Evolutionary conservation across 1,140 invertebrate genomes (phyloP), one percentile per base, ranked within the genome.

Genomic region (Brachionus manjavacas): DNA sequence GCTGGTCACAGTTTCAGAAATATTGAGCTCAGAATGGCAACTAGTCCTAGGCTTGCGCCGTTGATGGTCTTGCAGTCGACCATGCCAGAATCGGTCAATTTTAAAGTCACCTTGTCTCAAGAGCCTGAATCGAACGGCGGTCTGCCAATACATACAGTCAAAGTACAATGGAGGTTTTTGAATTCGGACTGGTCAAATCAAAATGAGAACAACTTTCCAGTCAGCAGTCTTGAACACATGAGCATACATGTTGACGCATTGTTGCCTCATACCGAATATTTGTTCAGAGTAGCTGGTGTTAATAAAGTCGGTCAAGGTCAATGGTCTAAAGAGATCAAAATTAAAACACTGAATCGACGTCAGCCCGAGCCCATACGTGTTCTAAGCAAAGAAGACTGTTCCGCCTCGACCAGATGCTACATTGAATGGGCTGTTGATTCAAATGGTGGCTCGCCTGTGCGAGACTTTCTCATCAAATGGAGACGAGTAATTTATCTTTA

Each of bases 361-460:
- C 79, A 81, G 23, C 79, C 79, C 0, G 28, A 81, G 8, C n/a
- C 79, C 7, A 46, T 81, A 23, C 35, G 79, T 11, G 52, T 81
- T 3, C 20, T 81, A 1, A 81, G 79, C 25, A 7, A 46, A 60
- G 79, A 81, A 46, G 64, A 81, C 3, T 81, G 79, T 11, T 31
- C 35, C 2, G 79, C 52, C 6, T 60, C 79, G 16, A 81, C 79
- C 7, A 41, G 39, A 35, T 81, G 79, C 2, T 43, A 64, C 31
- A 39, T 81, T 64, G 79, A 81, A 64, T 81, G 79, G 79, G 35
- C 79, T 0, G 52, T 64, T 41, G 79, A 81, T 20, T 43, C 35
- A 11, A 81, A 81, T 46, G 79, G 79, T 39, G 79, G 79, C 0
- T 64, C 49, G 12, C 79, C 79, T 23, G 4, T 81, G 6, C 55